A percentile compares a stretch with the other conserved stretches of the same genome.
phyloP scores from a whole-genome alignment of 2,113 vertebrate species.

The Chlamydotis undulata region DNA sequence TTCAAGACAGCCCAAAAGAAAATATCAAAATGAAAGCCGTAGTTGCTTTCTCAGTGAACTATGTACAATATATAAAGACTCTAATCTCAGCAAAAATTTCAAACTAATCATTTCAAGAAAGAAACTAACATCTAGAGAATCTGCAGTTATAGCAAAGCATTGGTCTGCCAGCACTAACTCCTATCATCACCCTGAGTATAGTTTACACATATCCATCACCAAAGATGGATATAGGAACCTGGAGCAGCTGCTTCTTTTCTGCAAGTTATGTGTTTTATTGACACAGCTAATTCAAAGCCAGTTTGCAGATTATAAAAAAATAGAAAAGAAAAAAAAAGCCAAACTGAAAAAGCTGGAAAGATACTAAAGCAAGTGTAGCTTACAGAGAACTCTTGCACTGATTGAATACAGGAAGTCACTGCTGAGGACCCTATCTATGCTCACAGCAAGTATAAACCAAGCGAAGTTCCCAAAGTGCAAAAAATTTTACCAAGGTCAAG shows the following conservation, averaged over 20 bases:
- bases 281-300: neutral
- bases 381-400: neutral
- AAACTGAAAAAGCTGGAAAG: neutral
- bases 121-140: neutral
- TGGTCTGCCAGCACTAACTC: neutral
- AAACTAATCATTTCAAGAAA: neutral
- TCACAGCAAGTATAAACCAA: neutral
- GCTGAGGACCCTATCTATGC: neutral
- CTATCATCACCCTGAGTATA: neutral
- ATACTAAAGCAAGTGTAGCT: neutral
- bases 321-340: neutral
- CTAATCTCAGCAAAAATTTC: neutral
- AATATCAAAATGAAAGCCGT: neutral
- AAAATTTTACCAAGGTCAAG: neutral
- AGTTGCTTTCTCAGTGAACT: neutral
- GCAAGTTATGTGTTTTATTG: neutral
- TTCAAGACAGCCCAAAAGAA: neutral
- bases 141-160: neutral
- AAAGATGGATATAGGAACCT: neutral
- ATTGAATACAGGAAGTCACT: neutral
- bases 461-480: accelerated
- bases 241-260: neutral
- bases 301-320: neutral
- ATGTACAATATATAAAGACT: neutral
- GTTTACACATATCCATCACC: neutral